Conservation (phyloP, 2,888 invertebrate species). For the Lepidocyrtoides sp. region DNA sequence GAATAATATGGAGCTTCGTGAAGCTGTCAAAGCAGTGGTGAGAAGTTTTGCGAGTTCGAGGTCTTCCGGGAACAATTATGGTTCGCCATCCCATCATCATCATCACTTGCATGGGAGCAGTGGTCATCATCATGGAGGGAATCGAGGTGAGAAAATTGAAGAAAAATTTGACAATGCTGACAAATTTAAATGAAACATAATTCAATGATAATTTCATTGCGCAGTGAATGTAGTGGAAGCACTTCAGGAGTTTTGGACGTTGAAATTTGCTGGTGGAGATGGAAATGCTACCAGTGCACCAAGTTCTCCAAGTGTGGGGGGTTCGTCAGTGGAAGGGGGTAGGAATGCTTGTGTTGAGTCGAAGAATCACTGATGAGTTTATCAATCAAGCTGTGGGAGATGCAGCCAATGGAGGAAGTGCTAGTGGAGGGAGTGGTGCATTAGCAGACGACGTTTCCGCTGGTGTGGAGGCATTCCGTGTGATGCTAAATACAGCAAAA, state of each 20-base stretch:
- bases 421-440: not conserved
- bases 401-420: constrained; percentile 88
- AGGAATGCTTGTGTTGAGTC: constrained; percentile 91
- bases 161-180: no score
- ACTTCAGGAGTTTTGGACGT: constrained; percentile 98
- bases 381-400: constrained; percentile 97
- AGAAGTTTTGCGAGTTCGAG: constrained; percentile 91
- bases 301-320: not conserved
- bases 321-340: not conserved
- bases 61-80: constrained; percentile 76
- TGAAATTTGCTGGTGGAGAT: constrained; percentile 92
- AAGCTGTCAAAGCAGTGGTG: constrained; percentile 92
- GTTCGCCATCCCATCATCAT: constrained; percentile 58
- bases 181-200: no score
- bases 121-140: constrained; percentile 65
- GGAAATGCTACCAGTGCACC: constrained; percentile 12
- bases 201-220: constrained; percentile 5
- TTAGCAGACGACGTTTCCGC: constrained; percentile 59
- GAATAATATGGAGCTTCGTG: constrained; percentile 87
- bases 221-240: constrained; percentile 98
- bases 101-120: constrained; percentile 63
- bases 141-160: constrained; percentile 32
- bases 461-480: constrained; percentile 91
- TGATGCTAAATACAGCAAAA: constrained; percentile 90
- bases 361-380: constrained; percentile 97